Conservation (phyloP, 2,888 invertebrate species). For the Parnassius orleans region DNA sequence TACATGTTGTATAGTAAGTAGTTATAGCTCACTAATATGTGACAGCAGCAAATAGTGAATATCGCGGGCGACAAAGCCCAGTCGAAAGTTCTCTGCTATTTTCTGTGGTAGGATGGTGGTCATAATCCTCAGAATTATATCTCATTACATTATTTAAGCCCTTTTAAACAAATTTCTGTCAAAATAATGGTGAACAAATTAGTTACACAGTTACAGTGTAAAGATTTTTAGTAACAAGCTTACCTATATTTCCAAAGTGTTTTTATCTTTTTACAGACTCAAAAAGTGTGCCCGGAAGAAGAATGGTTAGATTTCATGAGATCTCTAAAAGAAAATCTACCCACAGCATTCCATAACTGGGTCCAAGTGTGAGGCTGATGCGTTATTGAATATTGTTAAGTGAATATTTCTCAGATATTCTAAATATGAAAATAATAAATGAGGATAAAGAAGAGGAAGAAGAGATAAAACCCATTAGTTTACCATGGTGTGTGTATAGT, state of each 20-base stretch:
- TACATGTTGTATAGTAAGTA: too few relatives aligned
- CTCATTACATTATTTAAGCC: too few relatives aligned
- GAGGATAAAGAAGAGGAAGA: slow-evolving; percentile 58
- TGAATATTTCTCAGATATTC: slow-evolving; percentile 89
- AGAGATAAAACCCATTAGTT: slow-evolving; percentile 85
- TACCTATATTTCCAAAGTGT: too few relatives aligned
- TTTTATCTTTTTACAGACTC: slow-evolving; percentile 71
- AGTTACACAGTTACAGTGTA: too few relatives aligned
- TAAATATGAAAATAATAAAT: slow-evolving; percentile 77
- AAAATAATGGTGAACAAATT: too few relatives aligned
- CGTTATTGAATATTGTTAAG: slow-evolving; percentile 91
- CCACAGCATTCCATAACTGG: slow-evolving; percentile 97
- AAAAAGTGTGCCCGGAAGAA: slow-evolving; percentile 89
- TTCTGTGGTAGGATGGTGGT: too few relatives aligned
- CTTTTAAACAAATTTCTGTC: too few relatives aligned
- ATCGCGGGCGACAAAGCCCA: neutral
- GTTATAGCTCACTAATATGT: too few relatives aligned
- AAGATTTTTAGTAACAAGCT: too few relatives aligned
- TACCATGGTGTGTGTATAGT: slow-evolving; percentile 85
- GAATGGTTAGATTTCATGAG: slow-evolving; percentile 93
- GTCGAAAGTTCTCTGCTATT: neutral
- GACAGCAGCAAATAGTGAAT: too few relatives aligned
- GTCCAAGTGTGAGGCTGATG: slow-evolving; percentile 90
- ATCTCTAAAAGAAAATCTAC: slow-evolving; percentile 89
- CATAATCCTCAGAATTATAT: too few relatives aligned